These are phyloP conservation scores for Sebastes goodei DNA, from an alignment of 2,797 vertebrate genomes.

Conservation along the genomic window DNA sequence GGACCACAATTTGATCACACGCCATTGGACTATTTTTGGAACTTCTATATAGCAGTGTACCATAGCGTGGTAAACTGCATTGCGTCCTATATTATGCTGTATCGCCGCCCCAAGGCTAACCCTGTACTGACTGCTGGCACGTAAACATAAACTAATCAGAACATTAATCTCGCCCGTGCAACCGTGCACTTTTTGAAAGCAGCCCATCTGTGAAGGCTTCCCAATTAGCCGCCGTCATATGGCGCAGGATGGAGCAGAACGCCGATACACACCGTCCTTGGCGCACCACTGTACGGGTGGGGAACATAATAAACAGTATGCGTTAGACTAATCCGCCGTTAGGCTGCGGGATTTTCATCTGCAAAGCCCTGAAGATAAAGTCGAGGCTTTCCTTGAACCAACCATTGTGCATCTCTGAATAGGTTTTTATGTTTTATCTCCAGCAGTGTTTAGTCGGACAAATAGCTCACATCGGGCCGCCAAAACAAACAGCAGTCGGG, in stretches of 20 bases:
- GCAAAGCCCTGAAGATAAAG: constrained; percentile 31
- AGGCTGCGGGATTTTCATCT: constrained; percentile 24
- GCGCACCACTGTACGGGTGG: constrained; percentile 16
- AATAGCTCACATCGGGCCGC: constrained; percentile 39
- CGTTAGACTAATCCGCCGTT: constrained; percentile 26
- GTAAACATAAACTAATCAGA: constrained; percentile 64
- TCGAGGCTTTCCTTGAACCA: constrained; percentile 17
- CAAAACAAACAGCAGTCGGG: constrained; percentile 20
- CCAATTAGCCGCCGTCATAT: constrained; percentile 74
- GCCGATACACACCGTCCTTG: constrained; percentile 20
- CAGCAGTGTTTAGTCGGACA: constrained; percentile 8
- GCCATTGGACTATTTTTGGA: neutral
- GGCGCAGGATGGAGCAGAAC: constrained; percentile 61
- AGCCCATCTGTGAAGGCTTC: constrained; percentile 69
- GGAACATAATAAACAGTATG: constrained; percentile 30
- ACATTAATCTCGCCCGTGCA: constrained; percentile 57
- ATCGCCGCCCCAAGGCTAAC: constrained; percentile 29
- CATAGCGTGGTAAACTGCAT: constrained; percentile 22
- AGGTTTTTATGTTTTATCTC: constrained; percentile 42
- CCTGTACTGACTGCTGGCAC: constrained; percentile 38
- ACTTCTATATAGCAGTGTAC: neutral
- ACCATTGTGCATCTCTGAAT: constrained; percentile 25
- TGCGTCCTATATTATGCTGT: constrained; percentile 15
- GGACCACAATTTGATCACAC: neutral
- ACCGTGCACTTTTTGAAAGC: constrained; percentile 52